phyloP scores from a whole-genome alignment of 2,113 vertebrate genomes.

The Lynx canadensis region DNA sequence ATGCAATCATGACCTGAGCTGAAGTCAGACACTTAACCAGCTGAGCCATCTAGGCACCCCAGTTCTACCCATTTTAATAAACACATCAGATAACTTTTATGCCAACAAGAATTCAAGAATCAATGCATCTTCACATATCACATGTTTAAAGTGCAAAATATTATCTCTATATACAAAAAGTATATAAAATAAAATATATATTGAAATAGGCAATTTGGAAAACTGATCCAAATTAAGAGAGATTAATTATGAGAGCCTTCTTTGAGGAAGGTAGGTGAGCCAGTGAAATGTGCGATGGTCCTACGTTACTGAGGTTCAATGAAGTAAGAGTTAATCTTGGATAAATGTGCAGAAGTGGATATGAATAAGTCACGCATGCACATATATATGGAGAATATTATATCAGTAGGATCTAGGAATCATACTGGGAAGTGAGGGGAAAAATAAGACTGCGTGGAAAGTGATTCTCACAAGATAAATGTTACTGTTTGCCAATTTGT shows the following conservation, averaged over 20 bases:
- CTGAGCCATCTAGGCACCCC: too few relatives aligned
- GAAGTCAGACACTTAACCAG: too few relatives aligned
- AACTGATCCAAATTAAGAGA: conserved; percentile 2
- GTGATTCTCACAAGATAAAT: not conserved
- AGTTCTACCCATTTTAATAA: not conserved
- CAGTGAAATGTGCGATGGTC: not conserved
- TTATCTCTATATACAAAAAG: not conserved
- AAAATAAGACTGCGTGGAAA: not conserved
- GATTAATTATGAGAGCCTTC: not conserved
- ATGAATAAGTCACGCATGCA: not conserved
- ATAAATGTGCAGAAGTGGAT: not conserved
- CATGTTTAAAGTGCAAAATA: conserved; percentile 23
- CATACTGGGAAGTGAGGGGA: not conserved
- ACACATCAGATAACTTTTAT: not conserved
- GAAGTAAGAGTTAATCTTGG: not conserved
- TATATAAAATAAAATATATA: not conserved
- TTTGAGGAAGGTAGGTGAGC: not conserved
- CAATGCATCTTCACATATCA: not conserved
- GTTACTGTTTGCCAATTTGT: not conserved
- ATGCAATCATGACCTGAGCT: too few relatives aligned
- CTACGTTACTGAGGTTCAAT: not conserved
- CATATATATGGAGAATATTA: not conserved
- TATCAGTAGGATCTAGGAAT: not conserved
- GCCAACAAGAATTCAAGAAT: not conserved
- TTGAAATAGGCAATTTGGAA: not conserved